Percentiles rank a stretch among this genome's conserved stretches.
phyloP scores from a whole-genome alignment of 2,888 invertebrate species.

The Euplagia quadripunctaria region DNA sequence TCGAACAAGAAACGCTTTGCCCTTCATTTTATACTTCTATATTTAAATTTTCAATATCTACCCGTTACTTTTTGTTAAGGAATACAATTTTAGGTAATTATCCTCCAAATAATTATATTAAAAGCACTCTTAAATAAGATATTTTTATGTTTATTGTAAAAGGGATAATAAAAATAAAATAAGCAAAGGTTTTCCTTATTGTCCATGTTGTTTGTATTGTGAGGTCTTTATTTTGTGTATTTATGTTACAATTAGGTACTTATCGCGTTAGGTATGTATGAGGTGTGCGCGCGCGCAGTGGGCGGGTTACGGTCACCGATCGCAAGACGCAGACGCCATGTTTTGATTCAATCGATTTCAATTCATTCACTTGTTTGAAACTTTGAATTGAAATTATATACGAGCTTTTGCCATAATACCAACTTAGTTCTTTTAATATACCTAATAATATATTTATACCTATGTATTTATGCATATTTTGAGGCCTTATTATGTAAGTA shows the following conservation, averaged over 20 bases:
- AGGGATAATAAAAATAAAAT: constrained; percentile 6
- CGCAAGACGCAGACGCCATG: constrained; percentile 42
- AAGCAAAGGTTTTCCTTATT: constrained; percentile 25
- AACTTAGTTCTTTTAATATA: neutral
- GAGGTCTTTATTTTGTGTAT: constrained; percentile 51
- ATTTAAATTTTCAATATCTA: constrained; percentile 39
- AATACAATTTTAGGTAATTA: constrained; percentile 34
- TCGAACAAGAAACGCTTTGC: constrained; percentile 41
- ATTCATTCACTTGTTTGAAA: constrained; percentile 46
- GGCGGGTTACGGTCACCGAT: constrained; percentile 53
- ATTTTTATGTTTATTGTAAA: constrained; percentile 10
- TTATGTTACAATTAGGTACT: constrained; percentile 54
- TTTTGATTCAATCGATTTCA: constrained; percentile 50
- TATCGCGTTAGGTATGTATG: constrained; percentile 48
- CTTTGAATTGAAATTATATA: constrained; percentile 35
- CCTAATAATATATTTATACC: no score
- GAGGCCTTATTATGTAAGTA: no score
- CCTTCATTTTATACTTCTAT: constrained; percentile 40
- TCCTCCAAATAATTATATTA: constrained; percentile 20
- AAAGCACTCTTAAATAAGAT: constrained; percentile 1
- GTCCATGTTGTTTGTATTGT: constrained; percentile 30
- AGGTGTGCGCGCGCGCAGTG: constrained; percentile 42
- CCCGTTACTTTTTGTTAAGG: constrained; percentile 26
- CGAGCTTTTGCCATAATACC: constrained; percentile 4
- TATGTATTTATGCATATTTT: no score